Base-by-base conservation (phyloP, 2,113 vertebrate species). In the Sturnus vulgaris region DNA sequence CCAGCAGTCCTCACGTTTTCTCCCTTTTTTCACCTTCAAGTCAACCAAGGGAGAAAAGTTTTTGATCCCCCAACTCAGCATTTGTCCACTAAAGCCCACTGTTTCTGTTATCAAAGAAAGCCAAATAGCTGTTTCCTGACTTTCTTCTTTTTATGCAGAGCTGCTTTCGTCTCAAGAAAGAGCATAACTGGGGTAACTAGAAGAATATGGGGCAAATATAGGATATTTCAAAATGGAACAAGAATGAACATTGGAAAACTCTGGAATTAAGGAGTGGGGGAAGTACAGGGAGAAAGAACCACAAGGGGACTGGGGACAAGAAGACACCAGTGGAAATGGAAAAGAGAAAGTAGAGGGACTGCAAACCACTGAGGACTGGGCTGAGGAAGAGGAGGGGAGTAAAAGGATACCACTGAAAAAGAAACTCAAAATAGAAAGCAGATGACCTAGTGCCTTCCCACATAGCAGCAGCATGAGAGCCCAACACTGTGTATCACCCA, bases 371-470 rank as follows among this genome's bases (percentile, higher is more conserved):
- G 59, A 75, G 76, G 35, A 75, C n/a, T 21, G 11, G 31, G 40
- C 19, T 59, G 75, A 95, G 81, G 61, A 96, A 93, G 71, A 95
- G 21, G 76, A 80, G 77, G 30, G 16, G 23, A 86, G 49, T 92
- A 78, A 96, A 90, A 95, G 44, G 80, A 94, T 37, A 94, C n/a
- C 63, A 61, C 70, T 91, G 65, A 47, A 91, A 95, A 84, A 92
- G 61, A 68, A 61, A 68, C 61, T 86, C 65, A 71, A 83, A 82
- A 92, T 75, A 95, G 73, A 91, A 93, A 82, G 84, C 59, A 85
- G 70, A 71, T 80, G 65, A 92, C 50, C 84, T 89, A 30, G 44
- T 87, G 72, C 53, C 72, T 88, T 90, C 76, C 71, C 79, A 83
- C 3, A 0, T 65, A 85, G 84, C 30, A 94, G 71, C 63, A 86